Conservation (phyloP, 2,113 vertebrate species). For the Python bivittatus region DNA sequence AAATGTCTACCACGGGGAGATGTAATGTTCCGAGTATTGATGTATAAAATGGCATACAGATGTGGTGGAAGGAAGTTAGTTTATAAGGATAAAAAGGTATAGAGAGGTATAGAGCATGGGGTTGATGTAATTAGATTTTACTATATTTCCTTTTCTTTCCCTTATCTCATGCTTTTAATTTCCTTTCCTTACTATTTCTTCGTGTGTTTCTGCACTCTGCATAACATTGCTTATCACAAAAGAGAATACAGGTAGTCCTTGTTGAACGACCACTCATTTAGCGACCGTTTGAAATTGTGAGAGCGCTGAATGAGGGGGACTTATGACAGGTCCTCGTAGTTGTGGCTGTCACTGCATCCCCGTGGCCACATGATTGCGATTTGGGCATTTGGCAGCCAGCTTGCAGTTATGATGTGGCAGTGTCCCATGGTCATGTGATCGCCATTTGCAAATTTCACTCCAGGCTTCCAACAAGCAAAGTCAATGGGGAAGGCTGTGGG, state of each 20-base stretch:
- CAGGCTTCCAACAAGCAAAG: not conserved
- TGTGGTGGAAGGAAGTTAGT: not conserved
- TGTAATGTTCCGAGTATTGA: not conserved
- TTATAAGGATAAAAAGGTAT: not conserved
- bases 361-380: not conserved
- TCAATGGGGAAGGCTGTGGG: not conserved
- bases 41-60: not conserved
- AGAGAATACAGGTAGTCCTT: not conserved
- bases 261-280: not conserved
- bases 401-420: not conserved
- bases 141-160: not conserved
- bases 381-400: not conserved
- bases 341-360: not conserved
- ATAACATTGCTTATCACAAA: not conserved
- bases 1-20: not conserved
- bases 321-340: not conserved
- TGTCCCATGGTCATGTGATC: not conserved
- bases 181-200: not conserved
- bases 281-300: not conserved
- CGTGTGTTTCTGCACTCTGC: not conserved
- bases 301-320: not conserved
- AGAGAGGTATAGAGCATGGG: not conserved
- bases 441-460: not conserved
- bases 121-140: not conserved
- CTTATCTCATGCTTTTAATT: not conserved